Evolutionary conservation across 2,113 vertebrate species (phyloP).

Genomic region (Acinonyx jubatus): DNA sequence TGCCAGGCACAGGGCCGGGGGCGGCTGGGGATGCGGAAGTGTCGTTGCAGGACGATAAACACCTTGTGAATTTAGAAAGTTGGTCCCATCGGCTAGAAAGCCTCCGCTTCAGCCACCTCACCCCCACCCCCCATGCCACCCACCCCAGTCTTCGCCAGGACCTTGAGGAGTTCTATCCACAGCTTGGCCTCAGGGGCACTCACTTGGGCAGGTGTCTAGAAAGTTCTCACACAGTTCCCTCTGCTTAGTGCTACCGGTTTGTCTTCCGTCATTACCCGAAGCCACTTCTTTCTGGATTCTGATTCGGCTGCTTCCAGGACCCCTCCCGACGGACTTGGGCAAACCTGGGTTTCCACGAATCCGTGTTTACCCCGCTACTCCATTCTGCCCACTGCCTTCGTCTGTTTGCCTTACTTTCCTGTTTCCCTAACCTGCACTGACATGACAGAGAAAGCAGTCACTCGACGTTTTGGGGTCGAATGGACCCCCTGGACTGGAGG

Average conservation of each 20-base stretch:
- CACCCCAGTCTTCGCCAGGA: background rate
- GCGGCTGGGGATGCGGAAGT: background rate
- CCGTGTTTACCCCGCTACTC: fast-evolving
- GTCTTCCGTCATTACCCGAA: background rate
- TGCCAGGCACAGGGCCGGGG: background rate
- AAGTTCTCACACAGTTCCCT: fast-evolving
- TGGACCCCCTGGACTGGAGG: background rate
- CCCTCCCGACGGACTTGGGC: background rate
- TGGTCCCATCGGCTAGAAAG: background rate
- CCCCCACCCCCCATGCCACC: fast-evolving
- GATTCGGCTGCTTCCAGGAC: background rate
- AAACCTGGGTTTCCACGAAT: background rate
- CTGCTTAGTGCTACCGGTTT: background rate
- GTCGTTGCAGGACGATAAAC: background rate
- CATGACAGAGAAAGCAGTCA: background rate
- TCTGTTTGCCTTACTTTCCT: background rate
- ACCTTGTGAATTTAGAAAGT: background rate
- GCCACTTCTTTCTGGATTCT: background rate
- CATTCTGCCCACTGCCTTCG: background rate
- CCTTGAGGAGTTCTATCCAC: fast-evolving
- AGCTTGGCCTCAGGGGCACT: fast-evolving
- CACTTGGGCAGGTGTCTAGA: background rate
- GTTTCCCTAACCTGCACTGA: too few relatives aligned
- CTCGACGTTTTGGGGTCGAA: fast-evolving
- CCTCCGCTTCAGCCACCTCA: background rate